These are phyloP conservation scores for Rhagoletis pomonella DNA, from an alignment of 1,140 invertebrate genomes.

Conservation along the genomic window DNA sequence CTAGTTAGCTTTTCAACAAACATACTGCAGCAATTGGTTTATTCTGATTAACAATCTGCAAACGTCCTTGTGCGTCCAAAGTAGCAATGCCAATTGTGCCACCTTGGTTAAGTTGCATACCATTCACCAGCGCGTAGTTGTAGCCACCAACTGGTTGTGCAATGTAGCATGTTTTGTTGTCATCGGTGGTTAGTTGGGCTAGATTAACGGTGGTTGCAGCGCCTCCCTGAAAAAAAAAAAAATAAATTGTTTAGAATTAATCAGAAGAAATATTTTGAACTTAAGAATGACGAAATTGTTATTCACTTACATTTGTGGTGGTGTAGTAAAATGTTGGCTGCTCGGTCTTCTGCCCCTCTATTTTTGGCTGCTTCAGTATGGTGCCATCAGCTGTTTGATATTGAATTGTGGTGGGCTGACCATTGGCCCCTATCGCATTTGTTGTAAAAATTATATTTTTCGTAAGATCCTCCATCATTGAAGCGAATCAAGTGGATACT, in stretches of 20 bases:
- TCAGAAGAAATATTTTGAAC: not conserved
- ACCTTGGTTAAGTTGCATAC: slow-evolving; percentile 76
- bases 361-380: slow-evolving; percentile 72
- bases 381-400: slow-evolving; percentile 73
- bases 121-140: slow-evolving; percentile 80
- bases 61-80: slow-evolving; percentile 70
- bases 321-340: slow-evolving; percentile 81
- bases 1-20: not conserved
- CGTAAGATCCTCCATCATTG: slow-evolving; percentile 72
- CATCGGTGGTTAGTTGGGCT: slow-evolving; percentile 78
- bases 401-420: slow-evolving; percentile 71
- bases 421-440: slow-evolving; percentile 68
- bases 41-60: slow-evolving; percentile 73
- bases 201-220: slow-evolving; percentile 78
- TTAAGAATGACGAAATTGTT: too few relatives aligned
- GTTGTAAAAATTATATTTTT: slow-evolving; percentile 73
- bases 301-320: slow-evolving; percentile 78
- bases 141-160: slow-evolving; percentile 81
- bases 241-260: not conserved
- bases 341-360: slow-evolving; percentile 70
- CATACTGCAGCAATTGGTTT: slow-evolving; percentile 72
- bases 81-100: slow-evolving; percentile 72
- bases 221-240: slow-evolving; percentile 66
- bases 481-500: not conserved
- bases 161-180: slow-evolving; percentile 82